phyloP scores from a whole-genome alignment of 2,113 vertebrate species.

The Colistium nudipinnis region DNA sequence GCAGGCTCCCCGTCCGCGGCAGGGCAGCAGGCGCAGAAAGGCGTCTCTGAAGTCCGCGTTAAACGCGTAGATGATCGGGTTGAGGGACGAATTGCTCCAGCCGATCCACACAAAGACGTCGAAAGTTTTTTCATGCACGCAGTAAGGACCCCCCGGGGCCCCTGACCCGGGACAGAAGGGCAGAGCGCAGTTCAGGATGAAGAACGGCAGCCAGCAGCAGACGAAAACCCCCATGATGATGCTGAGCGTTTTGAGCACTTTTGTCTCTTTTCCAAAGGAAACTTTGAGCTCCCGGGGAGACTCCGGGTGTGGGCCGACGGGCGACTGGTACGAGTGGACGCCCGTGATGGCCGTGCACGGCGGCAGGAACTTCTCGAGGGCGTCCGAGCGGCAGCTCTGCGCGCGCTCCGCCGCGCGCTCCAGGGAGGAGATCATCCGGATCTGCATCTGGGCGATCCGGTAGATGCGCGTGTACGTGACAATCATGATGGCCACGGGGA shows the following conservation, averaged over 20 bases:
- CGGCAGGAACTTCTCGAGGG: slow-evolving; percentile 34
- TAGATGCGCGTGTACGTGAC: slow-evolving; percentile 74
- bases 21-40: slow-evolving; percentile 69
- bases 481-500: slow-evolving; percentile 71
- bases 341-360: slow-evolving; percentile 45
- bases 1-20: slow-evolving; percentile 30
- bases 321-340: slow-evolving; percentile 29
- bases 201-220: slow-evolving; percentile 74
- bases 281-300: slow-evolving; percentile 60
- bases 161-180: slow-evolving; percentile 67
- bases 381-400: slow-evolving; percentile 54
- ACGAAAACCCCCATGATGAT: slow-evolving; percentile 75
- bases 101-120: slow-evolving; percentile 76
- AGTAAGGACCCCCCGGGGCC: slow-evolving; percentile 46
- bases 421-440: slow-evolving; percentile 67
- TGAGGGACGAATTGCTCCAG: slow-evolving; percentile 75
- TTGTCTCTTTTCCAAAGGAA: slow-evolving; percentile 68
- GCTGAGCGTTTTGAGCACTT: slow-evolving; percentile 72
- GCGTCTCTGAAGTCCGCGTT: slow-evolving; percentile 75
- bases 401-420: slow-evolving; percentile 72
- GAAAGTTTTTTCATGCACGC: slow-evolving; percentile 70
- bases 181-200: slow-evolving; percentile 71
- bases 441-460: slow-evolving; percentile 71
- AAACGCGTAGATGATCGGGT: slow-evolving; percentile 73
- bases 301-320: not conserved